phyloP scores from a whole-genome alignment of 2,113 vertebrate genomes.

The Mormyrus lacerda region DNA sequence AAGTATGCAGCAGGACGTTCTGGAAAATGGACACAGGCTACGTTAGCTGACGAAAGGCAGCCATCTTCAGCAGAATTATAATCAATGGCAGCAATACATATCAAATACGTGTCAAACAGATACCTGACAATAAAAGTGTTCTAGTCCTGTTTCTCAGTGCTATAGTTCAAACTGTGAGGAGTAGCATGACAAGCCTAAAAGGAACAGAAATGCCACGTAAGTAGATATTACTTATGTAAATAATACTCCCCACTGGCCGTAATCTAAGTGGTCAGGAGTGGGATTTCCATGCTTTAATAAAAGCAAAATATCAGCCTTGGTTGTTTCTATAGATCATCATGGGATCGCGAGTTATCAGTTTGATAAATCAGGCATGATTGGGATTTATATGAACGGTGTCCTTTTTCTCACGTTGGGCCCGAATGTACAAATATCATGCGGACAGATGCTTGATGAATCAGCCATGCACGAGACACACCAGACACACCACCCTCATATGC shows the following conservation, averaged over 20 bases:
- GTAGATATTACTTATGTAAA: background rate
- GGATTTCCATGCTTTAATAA: background rate
- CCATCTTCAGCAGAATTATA: background rate
- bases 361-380: background rate
- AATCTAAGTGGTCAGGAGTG: background rate
- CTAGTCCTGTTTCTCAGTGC: background rate
- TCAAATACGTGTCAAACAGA: background rate
- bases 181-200: background rate
- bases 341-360: background rate
- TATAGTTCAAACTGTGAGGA: background rate
- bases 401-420: background rate
- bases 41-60: background rate
- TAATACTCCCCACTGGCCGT: background rate
- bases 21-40: background rate
- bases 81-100: background rate
- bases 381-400: background rate
- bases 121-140: background rate
- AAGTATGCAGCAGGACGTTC: background rate
- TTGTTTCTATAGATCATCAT: background rate
- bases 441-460: background rate
- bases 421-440: background rate
- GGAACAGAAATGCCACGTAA: background rate
- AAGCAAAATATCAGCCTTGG: background rate
- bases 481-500: background rate
- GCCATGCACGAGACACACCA: background rate